Evolutionary conservation across 2,797 vertebrate genomes (phyloP).

Genomic region (Hippoglossus hippoglossus): DNA sequence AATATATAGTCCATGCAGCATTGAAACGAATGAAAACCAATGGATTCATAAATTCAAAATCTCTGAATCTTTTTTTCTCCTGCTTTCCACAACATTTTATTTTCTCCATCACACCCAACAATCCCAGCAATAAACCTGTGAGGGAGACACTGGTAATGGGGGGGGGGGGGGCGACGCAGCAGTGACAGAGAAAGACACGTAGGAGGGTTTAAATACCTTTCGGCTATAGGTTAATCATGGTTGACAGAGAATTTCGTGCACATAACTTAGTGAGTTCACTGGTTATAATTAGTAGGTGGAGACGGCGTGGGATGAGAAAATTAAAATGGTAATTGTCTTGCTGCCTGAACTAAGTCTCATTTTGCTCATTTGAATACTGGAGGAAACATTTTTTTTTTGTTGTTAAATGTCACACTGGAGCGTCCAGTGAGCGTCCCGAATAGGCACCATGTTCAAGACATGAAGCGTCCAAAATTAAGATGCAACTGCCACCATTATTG

Average conservation of each 20-base stretch:
- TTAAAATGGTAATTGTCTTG: conserved; percentile 45
- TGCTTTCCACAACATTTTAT: background rate
- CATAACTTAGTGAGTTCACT: conserved; percentile 33
- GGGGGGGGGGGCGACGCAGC: background rate
- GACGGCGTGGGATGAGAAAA: conserved; percentile 41
- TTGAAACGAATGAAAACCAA: background rate
- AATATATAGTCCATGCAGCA: background rate
- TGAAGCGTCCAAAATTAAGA: background rate
- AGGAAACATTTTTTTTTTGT: background rate
- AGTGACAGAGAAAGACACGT: conserved; percentile 3
- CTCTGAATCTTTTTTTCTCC: too few relatives aligned
- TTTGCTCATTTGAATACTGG: conserved; percentile 28
- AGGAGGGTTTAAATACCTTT: conserved; percentile 25
- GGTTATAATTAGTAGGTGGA: conserved; percentile 42
- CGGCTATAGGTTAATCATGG: conserved; percentile 35
- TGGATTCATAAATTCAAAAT: background rate
- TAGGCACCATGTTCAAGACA: conserved; percentile 1
- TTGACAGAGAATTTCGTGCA: conserved; percentile 33
- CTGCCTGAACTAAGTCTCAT: conserved; percentile 27
- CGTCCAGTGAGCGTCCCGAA: background rate
- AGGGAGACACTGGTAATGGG: conserved; percentile 2
- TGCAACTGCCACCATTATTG: too few relatives aligned
- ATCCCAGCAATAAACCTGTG: too few relatives aligned
- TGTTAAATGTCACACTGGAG: conserved; percentile 12
- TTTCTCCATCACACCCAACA: background rate